Evolutionary conservation across 2,888 invertebrate species (phyloP).

Genomic region (Volucella bombylans): DNA sequence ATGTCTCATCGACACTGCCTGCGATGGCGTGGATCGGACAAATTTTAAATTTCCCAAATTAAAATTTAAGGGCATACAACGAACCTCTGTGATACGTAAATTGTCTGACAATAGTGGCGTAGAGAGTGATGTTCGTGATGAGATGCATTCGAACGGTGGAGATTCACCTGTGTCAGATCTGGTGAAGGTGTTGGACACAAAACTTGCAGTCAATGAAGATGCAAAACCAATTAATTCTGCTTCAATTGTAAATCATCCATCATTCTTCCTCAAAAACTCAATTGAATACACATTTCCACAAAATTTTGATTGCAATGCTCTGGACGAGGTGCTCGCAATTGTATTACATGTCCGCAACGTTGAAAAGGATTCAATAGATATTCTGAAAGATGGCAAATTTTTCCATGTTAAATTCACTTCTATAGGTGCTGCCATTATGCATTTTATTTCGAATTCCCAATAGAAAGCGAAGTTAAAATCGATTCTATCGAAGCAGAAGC

Average conservation of each 20-base stretch:
- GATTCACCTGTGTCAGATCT: conserved; percentile 78
- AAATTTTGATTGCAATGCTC: conserved; percentile 86
- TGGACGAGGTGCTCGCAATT: conserved; percentile 88
- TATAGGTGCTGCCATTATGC: conserved; percentile 91
- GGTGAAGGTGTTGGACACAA: conserved; percentile 74
- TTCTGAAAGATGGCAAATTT: conserved; percentile 83
- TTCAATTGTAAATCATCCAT: conserved; percentile 26
- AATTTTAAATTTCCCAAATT: conserved; percentile 93
- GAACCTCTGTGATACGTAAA: conserved; percentile 90
- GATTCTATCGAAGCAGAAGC: conserved; percentile 84
- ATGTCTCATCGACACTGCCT: conserved; percentile 92
- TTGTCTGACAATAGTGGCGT: conserved; percentile 86
- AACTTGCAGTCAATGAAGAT: conserved; percentile 34
- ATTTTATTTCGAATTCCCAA: conserved; percentile 85
- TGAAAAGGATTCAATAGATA: conserved; percentile 87
- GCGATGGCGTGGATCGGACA: conserved; percentile 92
- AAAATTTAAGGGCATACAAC: conserved; percentile 87
- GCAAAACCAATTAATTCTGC: conserved; percentile 3
- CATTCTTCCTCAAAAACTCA: conserved; percentile 84
- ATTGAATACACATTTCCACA: conserved; percentile 87
- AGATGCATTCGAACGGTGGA: conserved; percentile 76
- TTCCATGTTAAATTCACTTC: conserved; percentile 88
- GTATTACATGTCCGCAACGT: conserved; percentile 92
- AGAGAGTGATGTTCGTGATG: conserved; percentile 85
- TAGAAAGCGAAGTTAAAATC: conserved; percentile 82